Evolutionary conservation across 2,113 vertebrate species (phyloP).

Genomic region (Ammodytes dubius): DNA sequence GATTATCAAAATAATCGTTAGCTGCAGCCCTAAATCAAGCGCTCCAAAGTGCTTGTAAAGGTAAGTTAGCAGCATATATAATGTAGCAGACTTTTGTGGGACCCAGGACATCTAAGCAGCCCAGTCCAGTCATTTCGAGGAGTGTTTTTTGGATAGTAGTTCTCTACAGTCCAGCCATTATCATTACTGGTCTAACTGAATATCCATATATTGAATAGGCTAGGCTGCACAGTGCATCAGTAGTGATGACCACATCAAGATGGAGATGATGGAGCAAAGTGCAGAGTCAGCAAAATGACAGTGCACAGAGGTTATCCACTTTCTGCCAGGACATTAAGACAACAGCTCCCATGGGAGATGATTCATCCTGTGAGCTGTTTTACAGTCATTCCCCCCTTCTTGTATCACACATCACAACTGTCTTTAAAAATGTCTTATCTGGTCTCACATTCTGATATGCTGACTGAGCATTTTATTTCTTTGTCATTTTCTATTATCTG

Average conservation of each 20-base stretch:
- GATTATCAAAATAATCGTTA: no score
- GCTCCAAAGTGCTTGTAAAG: not conserved
- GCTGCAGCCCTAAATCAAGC: no score
- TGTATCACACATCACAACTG: not conserved
- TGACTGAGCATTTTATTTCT: not conserved
- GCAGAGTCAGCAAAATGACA: conserved; percentile 27
- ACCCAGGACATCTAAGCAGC: not conserved
- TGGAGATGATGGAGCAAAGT: not conserved
- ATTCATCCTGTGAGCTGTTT: conserved; percentile 5
- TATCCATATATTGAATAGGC: not conserved
- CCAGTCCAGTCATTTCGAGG: not conserved
- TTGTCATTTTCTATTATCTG: not conserved
- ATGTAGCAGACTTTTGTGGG: no score
- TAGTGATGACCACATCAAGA: not conserved
- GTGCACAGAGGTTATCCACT: conserved; percentile 1
- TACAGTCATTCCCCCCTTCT: no score
- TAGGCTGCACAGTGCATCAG: conserved; percentile 24
- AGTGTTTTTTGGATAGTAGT: not conserved
- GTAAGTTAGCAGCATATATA: not conserved
- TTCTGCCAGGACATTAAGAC: conserved; percentile 7
- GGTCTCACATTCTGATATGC: not conserved
- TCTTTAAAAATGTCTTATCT: not conserved
- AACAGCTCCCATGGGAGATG: not conserved
- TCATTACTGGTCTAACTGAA: not conserved
- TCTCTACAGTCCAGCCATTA: not conserved